These are phyloP conservation scores for Drosophila pruinosa DNA, from an alignment of 1,140 invertebrate species.

Conservation along the genomic window DNA sequence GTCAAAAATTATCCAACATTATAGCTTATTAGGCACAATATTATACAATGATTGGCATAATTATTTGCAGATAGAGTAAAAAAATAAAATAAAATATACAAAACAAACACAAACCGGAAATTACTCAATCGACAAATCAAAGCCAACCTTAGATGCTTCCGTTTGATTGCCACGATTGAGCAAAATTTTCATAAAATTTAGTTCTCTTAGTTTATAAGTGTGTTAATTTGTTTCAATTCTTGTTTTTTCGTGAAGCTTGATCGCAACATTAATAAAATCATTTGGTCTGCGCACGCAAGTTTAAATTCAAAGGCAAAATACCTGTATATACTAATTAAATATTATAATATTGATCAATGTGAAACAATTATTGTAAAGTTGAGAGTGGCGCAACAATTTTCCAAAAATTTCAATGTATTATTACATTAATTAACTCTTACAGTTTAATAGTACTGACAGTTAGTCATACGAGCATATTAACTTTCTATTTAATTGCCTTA, in stretches of 20 bases:
- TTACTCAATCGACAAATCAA: conserved; percentile 53
- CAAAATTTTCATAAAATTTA: conserved; percentile 16
- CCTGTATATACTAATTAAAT: conserved; percentile 57
- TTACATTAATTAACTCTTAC: background rate
- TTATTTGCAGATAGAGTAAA: background rate
- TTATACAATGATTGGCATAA: conserved; percentile 7
- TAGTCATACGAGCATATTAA: background rate
- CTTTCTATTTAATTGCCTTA: conserved; percentile 7
- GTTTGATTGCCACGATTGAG: conserved; percentile 56
- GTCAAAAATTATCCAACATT: conserved; percentile 42
- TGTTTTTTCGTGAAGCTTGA: conserved; percentile 28
- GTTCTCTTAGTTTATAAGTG: conserved; percentile 4
- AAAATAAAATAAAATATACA: background rate
- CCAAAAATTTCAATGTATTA: background rate
- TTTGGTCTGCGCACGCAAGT: conserved; percentile 31
- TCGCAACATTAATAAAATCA: conserved; percentile 56
- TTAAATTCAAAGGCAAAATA: conserved; percentile 17
- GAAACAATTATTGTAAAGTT: conserved; percentile 17
- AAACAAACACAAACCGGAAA: conserved; percentile 67
- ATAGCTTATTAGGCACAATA: conserved; percentile 18
- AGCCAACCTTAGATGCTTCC: conserved; percentile 61
- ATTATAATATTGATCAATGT: conserved; percentile 39
- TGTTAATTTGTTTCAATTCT: conserved; percentile 15
- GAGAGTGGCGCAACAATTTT: conserved; percentile 17
- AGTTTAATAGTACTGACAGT: background rate